A percentile compares a stretch with the other conserved stretches of the same genome.
phyloP scores from a whole-genome alignment of 2,797 vertebrate genomes.

The Potorous gilbertii region DNA sequence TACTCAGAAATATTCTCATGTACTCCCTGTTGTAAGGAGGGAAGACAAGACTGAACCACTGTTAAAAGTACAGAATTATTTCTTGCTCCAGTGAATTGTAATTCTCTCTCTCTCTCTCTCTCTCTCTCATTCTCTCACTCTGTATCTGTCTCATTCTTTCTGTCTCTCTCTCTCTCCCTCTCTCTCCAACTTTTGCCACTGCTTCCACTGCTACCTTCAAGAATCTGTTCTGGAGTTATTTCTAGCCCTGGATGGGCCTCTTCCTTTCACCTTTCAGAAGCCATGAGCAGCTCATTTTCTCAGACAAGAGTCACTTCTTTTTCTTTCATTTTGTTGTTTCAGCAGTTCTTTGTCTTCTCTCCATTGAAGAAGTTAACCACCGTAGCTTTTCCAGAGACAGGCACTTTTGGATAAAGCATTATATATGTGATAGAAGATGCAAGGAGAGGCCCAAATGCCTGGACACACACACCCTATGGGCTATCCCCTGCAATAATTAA shows the following conservation, averaged over 20 bases:
- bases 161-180: too few species aligned
- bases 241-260: conserved; percentile 62
- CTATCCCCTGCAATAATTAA: conserved; percentile 75
- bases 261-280: conserved; percentile 55
- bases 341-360: conserved; percentile 66
- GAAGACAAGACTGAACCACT: background rate
- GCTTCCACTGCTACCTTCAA: conserved; percentile 51
- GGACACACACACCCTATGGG: conserved; percentile 73
- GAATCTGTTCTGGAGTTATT: conserved; percentile 72
- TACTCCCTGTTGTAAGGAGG: background rate
- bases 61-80: background rate
- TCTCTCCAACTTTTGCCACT: background rate
- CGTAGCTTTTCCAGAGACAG: conserved; percentile 39
- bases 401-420: conserved; percentile 46
- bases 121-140: too few species aligned
- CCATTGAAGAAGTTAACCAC: conserved; percentile 62
- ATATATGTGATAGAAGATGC: conserved; percentile 56
- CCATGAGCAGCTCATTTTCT: conserved; percentile 60
- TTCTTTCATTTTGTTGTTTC: conserved; percentile 56
- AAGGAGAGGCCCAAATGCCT: conserved; percentile 54
- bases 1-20: background rate
- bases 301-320: conserved; percentile 42
- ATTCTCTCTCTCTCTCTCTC: too few species aligned
- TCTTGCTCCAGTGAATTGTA: background rate
- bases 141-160: too few species aligned